These are phyloP conservation scores for Chondrilla cf. caribensis DNA, from an alignment of 37 sponge, comb jelly and placozoan species.

Conservation along the genomic window DNA sequence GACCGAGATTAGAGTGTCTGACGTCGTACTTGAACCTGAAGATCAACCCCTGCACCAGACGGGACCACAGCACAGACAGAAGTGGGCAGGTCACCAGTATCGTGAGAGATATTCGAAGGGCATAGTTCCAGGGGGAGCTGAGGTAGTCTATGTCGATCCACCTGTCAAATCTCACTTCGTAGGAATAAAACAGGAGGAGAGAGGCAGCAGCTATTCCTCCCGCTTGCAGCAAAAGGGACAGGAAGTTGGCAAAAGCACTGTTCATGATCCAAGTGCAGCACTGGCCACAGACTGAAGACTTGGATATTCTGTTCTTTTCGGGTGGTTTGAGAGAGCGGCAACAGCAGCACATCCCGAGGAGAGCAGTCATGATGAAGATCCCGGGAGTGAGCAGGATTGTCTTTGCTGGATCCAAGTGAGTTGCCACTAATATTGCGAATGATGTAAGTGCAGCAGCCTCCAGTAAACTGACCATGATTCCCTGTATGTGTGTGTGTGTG, in stretches of 20 bases:
- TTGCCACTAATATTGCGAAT: slow-evolving; percentile 39
- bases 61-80: slow-evolving; percentile 42
- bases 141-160: neutral
- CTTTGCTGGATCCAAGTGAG: slow-evolving; percentile 32
- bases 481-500: neutral
- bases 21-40: neutral
- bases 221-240: slow-evolving; percentile 34
- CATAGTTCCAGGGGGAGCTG: neutral
- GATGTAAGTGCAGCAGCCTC: slow-evolving; percentile 31
- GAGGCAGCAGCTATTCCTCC: neutral
- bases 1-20: neutral
- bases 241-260: slow-evolving; percentile 18
- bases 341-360: slow-evolving; percentile 21
- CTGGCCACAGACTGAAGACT: neutral
- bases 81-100: slow-evolving; percentile 9
- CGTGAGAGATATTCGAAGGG: slow-evolving; percentile 8
- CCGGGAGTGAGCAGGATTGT: slow-evolving; percentile 46
- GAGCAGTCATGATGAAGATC: slow-evolving; percentile 33
- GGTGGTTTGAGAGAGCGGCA: neutral
- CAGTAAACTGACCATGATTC: slow-evolving; percentile 4
- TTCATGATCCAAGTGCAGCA: slow-evolving; percentile 11
- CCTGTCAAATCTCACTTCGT: neutral
- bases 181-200: neutral
- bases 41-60: slow-evolving; percentile 16
- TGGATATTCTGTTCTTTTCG: neutral